phyloP scores from a whole-genome alignment of 2,888 invertebrate genomes.

The Orthonevra nobilis region DNA sequence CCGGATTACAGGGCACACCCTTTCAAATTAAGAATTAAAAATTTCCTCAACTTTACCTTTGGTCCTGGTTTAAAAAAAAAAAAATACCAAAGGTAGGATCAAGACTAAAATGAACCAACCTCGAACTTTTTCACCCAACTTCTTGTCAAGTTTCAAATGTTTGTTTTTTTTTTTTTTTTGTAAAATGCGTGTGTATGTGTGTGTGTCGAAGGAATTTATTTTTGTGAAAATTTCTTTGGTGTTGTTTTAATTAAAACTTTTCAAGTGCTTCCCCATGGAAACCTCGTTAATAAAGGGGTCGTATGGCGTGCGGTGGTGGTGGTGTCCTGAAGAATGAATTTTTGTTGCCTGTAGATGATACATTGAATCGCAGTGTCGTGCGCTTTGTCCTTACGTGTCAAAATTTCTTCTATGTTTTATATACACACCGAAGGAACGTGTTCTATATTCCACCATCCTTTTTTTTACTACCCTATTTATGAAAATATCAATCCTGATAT shows the following conservation, averaged over 20 bases:
- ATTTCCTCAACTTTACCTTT: constrained; percentile 23
- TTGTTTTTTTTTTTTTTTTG: constrained; percentile 15
- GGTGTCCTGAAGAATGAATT: constrained; percentile 2
- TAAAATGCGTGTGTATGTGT: background rate
- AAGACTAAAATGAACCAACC: background rate
- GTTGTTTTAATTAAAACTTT: constrained; percentile 67
- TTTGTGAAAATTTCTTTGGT: constrained; percentile 22
- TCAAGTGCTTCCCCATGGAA: constrained; percentile 37
- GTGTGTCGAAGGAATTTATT: background rate
- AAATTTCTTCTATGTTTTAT: constrained; percentile 24
- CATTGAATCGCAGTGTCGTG: constrained; percentile 11
- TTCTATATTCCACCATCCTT: no score
- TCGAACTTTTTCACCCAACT: constrained; percentile 23
- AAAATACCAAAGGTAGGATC: constrained; percentile 1
- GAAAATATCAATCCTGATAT: constrained; percentile 52
- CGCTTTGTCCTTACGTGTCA: background rate
- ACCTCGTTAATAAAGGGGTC: constrained; percentile 27
- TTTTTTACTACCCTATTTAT: constrained; percentile 15
- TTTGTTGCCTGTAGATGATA: no score
- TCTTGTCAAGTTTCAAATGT: constrained; percentile 18
- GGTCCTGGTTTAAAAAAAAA: background rate
- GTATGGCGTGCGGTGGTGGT: background rate
- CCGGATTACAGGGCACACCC: constrained; percentile 12
- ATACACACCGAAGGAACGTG: constrained; percentile 1
- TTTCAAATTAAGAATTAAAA: constrained; percentile 30